Evolutionary conservation across 2,113 vertebrate genomes (phyloP), one percentile per base, ranked within the genome.

Genomic region (mouse (Mus musculus)): DNA sequence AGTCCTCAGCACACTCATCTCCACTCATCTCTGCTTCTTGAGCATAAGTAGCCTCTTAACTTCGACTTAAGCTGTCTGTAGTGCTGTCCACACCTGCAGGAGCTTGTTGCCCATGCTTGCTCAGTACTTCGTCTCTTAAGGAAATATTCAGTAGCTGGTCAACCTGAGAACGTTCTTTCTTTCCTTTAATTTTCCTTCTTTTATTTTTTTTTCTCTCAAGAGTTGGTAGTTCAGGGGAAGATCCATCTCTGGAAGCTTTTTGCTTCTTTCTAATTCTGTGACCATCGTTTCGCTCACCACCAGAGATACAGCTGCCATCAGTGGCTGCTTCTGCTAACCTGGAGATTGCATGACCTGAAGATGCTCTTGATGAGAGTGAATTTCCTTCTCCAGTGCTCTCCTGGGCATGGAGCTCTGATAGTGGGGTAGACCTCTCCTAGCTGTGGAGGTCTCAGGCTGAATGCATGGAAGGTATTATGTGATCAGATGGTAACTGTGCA

Each of bases 21-120:
- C 99, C 98, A 98, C 97, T 14, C 98, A 99, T 97, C 99, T 99
- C 99, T 99, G 99, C 93, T 99, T 99, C 97, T 99, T 99, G 63
- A 99, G 98, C 96, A 99, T 98, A 82, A 99, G 98, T 76, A 99
- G 98, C 39, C 99, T 99, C 91, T 99, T 99, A 95, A 99, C 99
- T 97, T 99, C 99, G 85, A 99, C 75, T 94, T 99, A 99, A 0
- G 99, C 99, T 36, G 99, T 98, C 97, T 99, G 99, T 91, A 99
- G 98, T 0, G 99, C 97, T 42, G 99, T 98, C 1, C 99, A 98
- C 2, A 99, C 99, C 97, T 99, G 99, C 97, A 99, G 96, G 93
- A 99, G 99, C 92, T 97, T 99, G 97, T 94, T 98, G 95, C 99
- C 99, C 98, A 99, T 98, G 0, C 84, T 97, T 98, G 92, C 98